Conservation (phyloP, 64 coral and sea anemone genomes). For the Montipora cactus region DNA sequence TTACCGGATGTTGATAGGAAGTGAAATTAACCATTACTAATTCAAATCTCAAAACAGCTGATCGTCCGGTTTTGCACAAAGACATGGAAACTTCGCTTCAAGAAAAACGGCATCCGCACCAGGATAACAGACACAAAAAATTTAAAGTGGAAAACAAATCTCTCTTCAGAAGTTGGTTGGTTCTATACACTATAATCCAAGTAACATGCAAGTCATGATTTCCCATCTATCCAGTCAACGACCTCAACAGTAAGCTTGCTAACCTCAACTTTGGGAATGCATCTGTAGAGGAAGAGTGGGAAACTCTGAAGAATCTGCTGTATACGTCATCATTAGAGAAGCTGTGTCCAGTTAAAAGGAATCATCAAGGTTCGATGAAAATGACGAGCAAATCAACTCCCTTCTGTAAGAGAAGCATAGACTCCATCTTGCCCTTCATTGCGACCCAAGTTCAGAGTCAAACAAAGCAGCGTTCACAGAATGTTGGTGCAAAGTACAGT, state of each 20-base stretch:
- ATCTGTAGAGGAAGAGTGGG: slow-evolving; percentile 66
- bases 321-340: slow-evolving; percentile 53
- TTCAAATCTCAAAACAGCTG: no score
- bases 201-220: no score
- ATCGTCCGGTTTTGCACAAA: no score
- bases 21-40: no score
- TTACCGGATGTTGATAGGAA: no score
- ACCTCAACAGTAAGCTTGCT: neutral
- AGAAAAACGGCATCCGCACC: no score
- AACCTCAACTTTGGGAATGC: slow-evolving; percentile 49
- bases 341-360: slow-evolving; percentile 56
- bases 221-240: no score
- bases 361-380: slow-evolving; percentile 59
- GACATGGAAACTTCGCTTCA: no score
- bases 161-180: no score
- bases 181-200: no score
- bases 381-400: slow-evolving; percentile 41
- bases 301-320: slow-evolving; percentile 47
- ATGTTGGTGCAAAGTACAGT: slow-evolving; percentile 41
- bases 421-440: slow-evolving; percentile 43
- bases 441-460: slow-evolving; percentile 44
- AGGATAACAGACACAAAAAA: no score
- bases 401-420: slow-evolving; percentile 60
- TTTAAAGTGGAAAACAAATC: no score
- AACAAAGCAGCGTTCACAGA: slow-evolving; percentile 62